Percentiles rank a stretch among this genome's conserved stretches.
These are phyloP conservation scores for Byasa hedistus DNA, from an alignment of 2,888 invertebrate genomes.

Conservation along the genomic window DNA sequence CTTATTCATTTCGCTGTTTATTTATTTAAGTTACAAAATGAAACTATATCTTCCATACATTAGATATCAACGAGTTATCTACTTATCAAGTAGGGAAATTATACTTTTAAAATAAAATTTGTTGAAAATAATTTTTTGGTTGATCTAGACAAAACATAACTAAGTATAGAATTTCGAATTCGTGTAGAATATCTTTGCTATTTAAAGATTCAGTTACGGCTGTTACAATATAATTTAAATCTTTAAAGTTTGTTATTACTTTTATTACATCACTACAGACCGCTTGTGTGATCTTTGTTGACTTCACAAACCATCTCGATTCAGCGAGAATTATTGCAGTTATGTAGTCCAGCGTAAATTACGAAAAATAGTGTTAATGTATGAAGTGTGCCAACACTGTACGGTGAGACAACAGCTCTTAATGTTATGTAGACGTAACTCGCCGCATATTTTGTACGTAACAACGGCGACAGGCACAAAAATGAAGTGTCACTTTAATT, in stretches of 20 bases:
- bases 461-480: slow-evolving; percentile 39
- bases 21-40: too few species aligned
- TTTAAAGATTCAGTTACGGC: background rate
- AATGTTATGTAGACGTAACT: slow-evolving; percentile 42
- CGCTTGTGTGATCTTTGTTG: slow-evolving; percentile 10
- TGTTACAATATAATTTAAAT: background rate
- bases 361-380: slow-evolving; percentile 24
- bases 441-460: slow-evolving; percentile 41
- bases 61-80: background rate
- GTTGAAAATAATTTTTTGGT: too few species aligned
- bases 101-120: background rate
- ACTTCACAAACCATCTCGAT: slow-evolving; percentile 11
- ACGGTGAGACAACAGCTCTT: slow-evolving; percentile 9
- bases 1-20: too few species aligned
- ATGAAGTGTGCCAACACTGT: slow-evolving; percentile 21
- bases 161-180: too few species aligned
- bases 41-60: background rate
- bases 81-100: too few species aligned
- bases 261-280: slow-evolving; percentile 2
- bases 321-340: slow-evolving; percentile 15
- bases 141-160: too few species aligned
- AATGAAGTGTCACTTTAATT: slow-evolving; percentile 56
- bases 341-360: slow-evolving; percentile 13
- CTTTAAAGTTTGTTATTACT: background rate
- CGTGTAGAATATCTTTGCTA: background rate